Evolutionary conservation across 2,888 invertebrate species (phyloP), one percentile per base, ranked within the genome.

Genomic region (Meteorus cinctellus): DNA sequence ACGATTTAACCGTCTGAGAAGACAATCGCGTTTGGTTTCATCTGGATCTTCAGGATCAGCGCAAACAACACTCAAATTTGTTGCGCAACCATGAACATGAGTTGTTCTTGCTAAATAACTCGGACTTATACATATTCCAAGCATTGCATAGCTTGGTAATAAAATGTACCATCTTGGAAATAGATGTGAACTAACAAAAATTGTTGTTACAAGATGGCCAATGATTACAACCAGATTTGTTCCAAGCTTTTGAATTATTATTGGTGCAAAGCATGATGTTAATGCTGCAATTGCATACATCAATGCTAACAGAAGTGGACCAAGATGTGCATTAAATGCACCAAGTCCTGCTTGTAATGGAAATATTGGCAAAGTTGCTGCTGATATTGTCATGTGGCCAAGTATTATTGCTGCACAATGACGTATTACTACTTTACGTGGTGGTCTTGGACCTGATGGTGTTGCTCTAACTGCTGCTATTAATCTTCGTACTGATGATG

Each of bases 401-500:
- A 91, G 81, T 19, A 91, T 86, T 16, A 91, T 85, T 0, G 90
- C 90, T 1, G 88, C 89, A 80, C 90, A 90, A 77, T 90, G 90
- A 0, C 89, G 81, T 2, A 89, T 34, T 1, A 89, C 83, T 0
- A 85, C 86, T 74, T 83, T 86, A 74, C 87, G 87, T 63, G 88
- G 86, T 4, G 88, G 89, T 6, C 88, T 79, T 6, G 88, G 87
- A 12, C 87, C 87, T 27, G 88, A 86, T 4, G 89, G 88, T 0
- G 87, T 82, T 8, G 87, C 81, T 1, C 89, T 81, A 4, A 88
- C 89, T 0, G 89, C 91, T 0, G 94, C 93, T 72, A 96, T 92
- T 16, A 96, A 91, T 0, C 95, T 92, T 4, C 95, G 92, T 12
- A 96, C 95, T 0, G 96, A 96, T 89, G 79, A 92, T 78, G 87